Base-by-base conservation (phyloP, 2,888 invertebrate genomes). In the Troides helena region DNA sequence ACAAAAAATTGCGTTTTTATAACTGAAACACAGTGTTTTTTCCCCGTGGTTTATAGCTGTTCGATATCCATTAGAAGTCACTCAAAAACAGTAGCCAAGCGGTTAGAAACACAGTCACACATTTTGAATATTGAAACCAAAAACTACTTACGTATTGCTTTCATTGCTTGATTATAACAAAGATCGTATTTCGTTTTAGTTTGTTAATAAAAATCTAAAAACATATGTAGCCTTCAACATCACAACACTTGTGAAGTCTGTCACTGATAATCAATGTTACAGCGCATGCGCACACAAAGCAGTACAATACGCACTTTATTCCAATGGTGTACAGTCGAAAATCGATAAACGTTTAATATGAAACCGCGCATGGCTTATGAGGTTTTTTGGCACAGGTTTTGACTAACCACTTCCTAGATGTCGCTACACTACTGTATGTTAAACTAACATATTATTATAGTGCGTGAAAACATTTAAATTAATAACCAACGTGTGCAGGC, bases 221-320 rank as follows among this genome's bases (percentile, higher is more conserved):
- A 62, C 65, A 65, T 67, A 63, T 68, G 74, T 59, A 68, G 57
- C 59, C 63, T 64, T 71, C 66, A 58, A 69, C 65, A 66, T 61
- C 63, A 68, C 67, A 58, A 65, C 71, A 60, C 75, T 74, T 75
- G 77, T 73, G 76, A 73, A 76, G 74, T 72, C 74, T 83, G 85
- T 82, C 83, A 84, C 73, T 73, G 80, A 77, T 85, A 89, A 90
- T 91, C 90, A 81, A 90, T 90, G 78, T 76, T 74, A 85, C 74
- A 75, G 85, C 91, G 91, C 91, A 89, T 58, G 91, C 90, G 91
- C 83, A 73, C 73, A 73, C 5, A 6, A 1, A 36, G 7, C 73
- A 72, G n/a, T 1, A 61, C 0, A 81, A 76, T 74, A 70, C 71
- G 1, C 14, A 69, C 73, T 69, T 76, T 83, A 81, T 57, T 0